phyloP scores from a whole-genome alignment of 2,797 vertebrate genomes.

The Dermochelys coriacea region DNA sequence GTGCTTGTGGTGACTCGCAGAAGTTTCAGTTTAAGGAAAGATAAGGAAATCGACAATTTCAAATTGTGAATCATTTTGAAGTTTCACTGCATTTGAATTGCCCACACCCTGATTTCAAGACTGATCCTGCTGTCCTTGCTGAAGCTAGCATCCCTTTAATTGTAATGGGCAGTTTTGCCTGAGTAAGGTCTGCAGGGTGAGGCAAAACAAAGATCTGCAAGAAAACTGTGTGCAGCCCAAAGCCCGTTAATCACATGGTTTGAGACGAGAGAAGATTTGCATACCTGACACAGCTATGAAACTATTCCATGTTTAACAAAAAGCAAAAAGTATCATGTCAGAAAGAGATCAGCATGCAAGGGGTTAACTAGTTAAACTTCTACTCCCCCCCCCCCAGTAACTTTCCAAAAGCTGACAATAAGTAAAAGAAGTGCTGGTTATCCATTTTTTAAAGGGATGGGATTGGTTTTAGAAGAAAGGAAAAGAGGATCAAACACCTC shows the following conservation, averaged over 20 bases:
- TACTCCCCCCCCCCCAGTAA: constrained; percentile 81
- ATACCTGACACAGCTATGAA: constrained; percentile 75
- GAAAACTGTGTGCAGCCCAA: constrained; percentile 57
- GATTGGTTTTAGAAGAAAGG: constrained; percentile 91
- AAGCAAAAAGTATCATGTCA: not conserved
- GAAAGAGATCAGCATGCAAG: constrained; percentile 64
- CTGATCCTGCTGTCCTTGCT: not conserved
- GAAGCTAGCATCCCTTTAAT: not conserved
- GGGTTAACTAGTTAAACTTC: constrained; percentile 88
- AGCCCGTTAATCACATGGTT: constrained; percentile 57
- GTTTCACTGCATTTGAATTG: constrained; percentile 48
- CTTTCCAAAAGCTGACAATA: constrained; percentile 86
- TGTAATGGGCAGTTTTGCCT: not conserved
- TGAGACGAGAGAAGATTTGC: constrained; percentile 72
- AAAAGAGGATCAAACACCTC: constrained; percentile 98
- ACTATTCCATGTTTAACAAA: constrained; percentile 43
- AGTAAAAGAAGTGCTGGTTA: constrained; percentile 87
- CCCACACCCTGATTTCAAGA: constrained; percentile 24
- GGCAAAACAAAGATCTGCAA: constrained; percentile 30
- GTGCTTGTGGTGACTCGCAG: constrained; percentile 68
- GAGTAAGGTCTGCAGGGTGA: not conserved
- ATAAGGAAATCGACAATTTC: constrained; percentile 54
- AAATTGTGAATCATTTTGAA: constrained; percentile 60
- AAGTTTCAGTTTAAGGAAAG: constrained; percentile 70
- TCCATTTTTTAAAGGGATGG: constrained; percentile 88